Evolutionary conservation across 2,888 invertebrate genomes (phyloP).

Genomic region (Galeruca laticollis): DNA sequence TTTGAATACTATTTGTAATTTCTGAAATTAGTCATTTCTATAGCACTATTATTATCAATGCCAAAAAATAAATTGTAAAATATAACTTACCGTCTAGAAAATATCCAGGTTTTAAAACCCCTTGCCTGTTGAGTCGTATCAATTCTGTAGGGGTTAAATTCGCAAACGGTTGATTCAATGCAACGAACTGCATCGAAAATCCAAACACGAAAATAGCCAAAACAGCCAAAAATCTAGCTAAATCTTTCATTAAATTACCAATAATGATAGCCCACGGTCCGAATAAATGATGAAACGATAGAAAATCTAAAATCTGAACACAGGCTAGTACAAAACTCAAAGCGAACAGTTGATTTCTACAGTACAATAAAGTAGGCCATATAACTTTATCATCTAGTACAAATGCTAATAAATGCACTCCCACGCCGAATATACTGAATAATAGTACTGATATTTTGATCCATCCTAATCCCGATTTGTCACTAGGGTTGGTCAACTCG

Average conservation of each 20-base stretch:
- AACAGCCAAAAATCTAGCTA: constrained; percentile 97
- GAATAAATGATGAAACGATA: constrained; percentile 98
- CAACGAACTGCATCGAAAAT: constrained; percentile 97
- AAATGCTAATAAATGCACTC: constrained; percentile 87
- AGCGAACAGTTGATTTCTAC: constrained; percentile 97
- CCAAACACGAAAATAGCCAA: constrained; percentile 98
- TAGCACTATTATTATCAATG: background rate
- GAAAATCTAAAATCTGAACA: constrained; percentile 96
- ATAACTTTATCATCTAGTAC: constrained; percentile 75
- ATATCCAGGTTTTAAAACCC: constrained; percentile 55
- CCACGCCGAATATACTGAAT: constrained; percentile 91
- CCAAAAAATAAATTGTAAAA: constrained; percentile 16
- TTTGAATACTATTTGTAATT: too few species aligned
- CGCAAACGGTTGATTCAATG: constrained; percentile 93
- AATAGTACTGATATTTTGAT: constrained; percentile 89
- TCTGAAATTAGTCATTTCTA: constrained; percentile 28
- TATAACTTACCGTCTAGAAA: constrained; percentile 82
- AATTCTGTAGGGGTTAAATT: constrained; percentile 76
- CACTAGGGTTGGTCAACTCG: constrained; percentile 97
- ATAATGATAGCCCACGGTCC: constrained; percentile 99
- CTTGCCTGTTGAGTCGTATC: constrained; percentile 65
- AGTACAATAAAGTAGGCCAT: constrained; percentile 91
- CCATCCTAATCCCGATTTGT: constrained; percentile 96
- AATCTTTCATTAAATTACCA: constrained; percentile 92
- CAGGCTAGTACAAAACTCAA: constrained; percentile 95